Conservation (phyloP, 1,140 invertebrate species). For the Penaeus japonicus region DNA sequence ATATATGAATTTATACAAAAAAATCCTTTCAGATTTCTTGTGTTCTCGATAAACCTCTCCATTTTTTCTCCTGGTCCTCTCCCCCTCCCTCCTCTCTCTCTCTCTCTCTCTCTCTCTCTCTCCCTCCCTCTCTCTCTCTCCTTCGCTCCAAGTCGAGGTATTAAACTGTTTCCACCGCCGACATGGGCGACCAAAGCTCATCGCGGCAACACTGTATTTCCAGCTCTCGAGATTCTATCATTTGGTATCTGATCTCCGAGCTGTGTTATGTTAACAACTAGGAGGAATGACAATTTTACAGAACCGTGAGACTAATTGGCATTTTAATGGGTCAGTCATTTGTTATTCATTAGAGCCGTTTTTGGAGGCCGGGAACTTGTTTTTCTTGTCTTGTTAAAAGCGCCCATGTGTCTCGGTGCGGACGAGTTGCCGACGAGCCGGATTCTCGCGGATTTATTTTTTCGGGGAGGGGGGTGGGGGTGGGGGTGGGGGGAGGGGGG, state of each 20-base stretch:
- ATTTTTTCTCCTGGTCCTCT: not conserved
- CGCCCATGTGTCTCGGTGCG: not conserved
- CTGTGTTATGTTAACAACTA: conserved; percentile 46
- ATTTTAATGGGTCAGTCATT: conserved; percentile 53
- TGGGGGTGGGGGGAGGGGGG: not conserved
- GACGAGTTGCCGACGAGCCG: too few species aligned
- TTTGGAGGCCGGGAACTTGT: conserved; percentile 1
- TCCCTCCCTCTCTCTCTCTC: not conserved
- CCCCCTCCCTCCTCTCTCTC: not conserved
- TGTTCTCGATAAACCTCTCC: not conserved
- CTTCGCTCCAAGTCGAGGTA: not conserved
- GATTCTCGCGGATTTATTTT: too few species aligned
- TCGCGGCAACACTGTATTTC: not conserved
- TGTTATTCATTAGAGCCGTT: conserved; percentile 45
- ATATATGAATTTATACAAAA: not conserved
- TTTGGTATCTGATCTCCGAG: not conserved
- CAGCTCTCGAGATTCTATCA: not conserved
- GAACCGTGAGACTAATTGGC: conserved; percentile 50
- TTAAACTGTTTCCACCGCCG: too few species aligned
- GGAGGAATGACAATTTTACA: conserved; percentile 41
- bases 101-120: not conserved
- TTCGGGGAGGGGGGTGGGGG: not conserved
- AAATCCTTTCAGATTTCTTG: not conserved
- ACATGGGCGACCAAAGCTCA: too few species aligned
- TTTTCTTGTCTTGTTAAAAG: conserved; percentile 20